A percentile compares a stretch with the other conserved stretches of the same genome.
Evolutionary conservation across 2,797 vertebrate species (phyloP).

Genomic region (Toxotes lorentzi): DNA sequence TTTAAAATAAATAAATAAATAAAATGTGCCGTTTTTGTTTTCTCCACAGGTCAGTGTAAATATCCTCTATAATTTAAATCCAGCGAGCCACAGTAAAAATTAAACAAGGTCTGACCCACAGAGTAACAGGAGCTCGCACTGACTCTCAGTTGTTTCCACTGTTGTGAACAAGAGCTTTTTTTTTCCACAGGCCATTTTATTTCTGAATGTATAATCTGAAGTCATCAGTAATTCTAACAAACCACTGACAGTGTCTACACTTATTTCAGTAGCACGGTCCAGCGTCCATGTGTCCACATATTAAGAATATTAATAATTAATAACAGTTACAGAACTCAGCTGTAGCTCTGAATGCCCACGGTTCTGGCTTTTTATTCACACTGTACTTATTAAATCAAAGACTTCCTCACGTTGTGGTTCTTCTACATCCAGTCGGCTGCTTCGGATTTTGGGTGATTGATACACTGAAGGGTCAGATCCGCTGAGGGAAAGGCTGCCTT

Average conservation of each 20-base stretch:
- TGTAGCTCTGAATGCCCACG: no score
- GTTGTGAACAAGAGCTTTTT: background rate
- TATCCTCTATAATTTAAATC: conserved; percentile 19
- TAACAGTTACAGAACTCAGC: no score
- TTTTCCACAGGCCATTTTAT: background rate
- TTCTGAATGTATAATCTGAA: background rate
- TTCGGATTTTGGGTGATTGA: background rate
- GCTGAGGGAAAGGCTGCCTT: no score
- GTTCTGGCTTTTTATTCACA: background rate
- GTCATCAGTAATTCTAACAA: background rate
- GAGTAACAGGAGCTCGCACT: conserved; percentile 4
- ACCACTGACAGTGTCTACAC: background rate
- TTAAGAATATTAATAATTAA: no score
- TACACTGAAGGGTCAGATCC: no score
- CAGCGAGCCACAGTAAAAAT: background rate
- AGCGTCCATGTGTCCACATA: no score
- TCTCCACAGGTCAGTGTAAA: background rate
- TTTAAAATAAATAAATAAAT: background rate
- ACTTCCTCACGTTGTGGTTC: background rate
- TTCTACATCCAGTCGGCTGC: background rate
- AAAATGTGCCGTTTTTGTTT: no score
- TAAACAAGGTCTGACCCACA: background rate
- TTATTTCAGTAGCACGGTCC: background rate
- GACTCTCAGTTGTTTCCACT: background rate
- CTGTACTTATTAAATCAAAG: background rate